These are phyloP conservation scores for Xenopus borealis DNA, from an alignment of 2,113 vertebrate species.

Conservation along the genomic window DNA sequence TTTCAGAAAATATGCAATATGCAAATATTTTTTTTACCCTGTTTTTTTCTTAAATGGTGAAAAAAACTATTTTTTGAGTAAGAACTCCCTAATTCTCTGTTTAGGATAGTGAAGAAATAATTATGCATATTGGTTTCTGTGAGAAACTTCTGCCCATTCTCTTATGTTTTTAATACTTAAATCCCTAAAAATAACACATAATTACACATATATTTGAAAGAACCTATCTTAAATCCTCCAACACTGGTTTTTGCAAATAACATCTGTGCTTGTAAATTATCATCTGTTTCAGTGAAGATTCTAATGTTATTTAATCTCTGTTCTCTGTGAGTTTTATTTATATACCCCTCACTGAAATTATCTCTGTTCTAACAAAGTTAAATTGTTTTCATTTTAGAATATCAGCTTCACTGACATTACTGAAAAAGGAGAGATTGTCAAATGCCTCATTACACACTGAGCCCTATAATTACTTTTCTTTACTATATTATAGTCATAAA, in stretches of 20 bases:
- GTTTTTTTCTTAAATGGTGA: too few species aligned
- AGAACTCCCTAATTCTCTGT: conserved; percentile 1
- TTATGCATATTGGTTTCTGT: conserved; percentile 18
- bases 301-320: conserved; percentile 36
- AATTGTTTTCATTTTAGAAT: conserved; percentile 29
- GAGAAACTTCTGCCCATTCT: conserved; percentile 5
- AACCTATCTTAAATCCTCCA: conserved; percentile 9
- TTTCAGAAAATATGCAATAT: too few species aligned
- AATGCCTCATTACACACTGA: not conserved
- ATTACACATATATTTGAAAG: conserved; percentile 6
- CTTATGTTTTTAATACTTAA: conserved; percentile 12
- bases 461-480: not conserved
- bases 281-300: conserved; percentile 25
- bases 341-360: conserved; percentile 22
- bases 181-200: conserved; percentile 12
- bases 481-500: not conserved
- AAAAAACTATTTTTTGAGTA: too few species aligned
- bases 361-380: conserved; percentile 25
- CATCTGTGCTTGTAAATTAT: conserved; percentile 38
- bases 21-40: too few species aligned
- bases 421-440: not conserved
- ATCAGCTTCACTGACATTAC: not conserved
- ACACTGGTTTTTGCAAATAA: conserved; percentile 22
- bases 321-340: conserved; percentile 32
- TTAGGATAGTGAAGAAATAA: conserved; percentile 25